Conservation (phyloP, 2,797 vertebrate genomes). For the Simalia tracyae region DNA sequence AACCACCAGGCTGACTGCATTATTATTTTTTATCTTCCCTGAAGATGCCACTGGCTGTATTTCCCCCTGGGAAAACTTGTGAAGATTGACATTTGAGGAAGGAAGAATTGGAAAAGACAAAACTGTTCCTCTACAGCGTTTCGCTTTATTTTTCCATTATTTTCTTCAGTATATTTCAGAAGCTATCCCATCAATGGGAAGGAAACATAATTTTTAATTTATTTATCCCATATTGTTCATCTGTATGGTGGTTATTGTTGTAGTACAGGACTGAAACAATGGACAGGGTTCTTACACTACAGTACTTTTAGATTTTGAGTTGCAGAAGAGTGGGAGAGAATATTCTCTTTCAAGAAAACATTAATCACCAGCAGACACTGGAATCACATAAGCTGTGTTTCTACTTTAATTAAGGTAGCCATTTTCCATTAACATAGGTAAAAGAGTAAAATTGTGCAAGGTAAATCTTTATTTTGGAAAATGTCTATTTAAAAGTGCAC, state of each 20-base stretch:
- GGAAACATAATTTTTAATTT: neutral
- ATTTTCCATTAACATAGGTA: neutral
- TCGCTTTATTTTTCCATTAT: neutral
- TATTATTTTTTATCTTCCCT: neutral
- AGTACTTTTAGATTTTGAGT: neutral
- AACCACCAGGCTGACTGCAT: neutral
- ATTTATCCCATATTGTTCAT: neutral
- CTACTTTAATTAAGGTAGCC: neutral
- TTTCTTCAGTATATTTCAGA: neutral
- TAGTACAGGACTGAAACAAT: neutral
- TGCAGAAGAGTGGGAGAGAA: neutral
- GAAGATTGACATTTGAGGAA: neutral
- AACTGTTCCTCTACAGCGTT: neutral
- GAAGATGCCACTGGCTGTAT: neutral
- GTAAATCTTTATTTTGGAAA: neutral
- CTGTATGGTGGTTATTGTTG: neutral
- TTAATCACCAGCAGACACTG: neutral
- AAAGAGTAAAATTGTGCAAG: neutral
- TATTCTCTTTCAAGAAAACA: neutral
- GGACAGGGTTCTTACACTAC: neutral
- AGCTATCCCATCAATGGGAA: neutral
- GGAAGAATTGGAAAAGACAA: neutral
- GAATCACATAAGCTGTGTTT: neutral
- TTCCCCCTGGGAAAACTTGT: neutral
- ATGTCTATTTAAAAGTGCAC: constrained; percentile 19